Evolutionary conservation across 2,113 vertebrate genomes (phyloP), one percentile per base, ranked within the genome.

Genomic region (Melanocharis versteri): DNA sequence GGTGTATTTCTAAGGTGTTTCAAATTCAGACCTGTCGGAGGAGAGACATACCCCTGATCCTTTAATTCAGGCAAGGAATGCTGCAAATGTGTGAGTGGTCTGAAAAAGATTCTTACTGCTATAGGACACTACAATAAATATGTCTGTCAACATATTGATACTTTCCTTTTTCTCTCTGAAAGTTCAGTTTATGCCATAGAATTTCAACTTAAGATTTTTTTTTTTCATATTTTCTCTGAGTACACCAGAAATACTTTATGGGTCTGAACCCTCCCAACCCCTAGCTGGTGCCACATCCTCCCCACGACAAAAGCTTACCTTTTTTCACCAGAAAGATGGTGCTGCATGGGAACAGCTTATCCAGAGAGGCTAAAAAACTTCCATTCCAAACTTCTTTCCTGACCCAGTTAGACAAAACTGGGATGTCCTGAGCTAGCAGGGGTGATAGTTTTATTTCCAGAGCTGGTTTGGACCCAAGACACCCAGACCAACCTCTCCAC

Each of bases 391-490:
- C 6, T 3, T 10, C 11, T 72, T 87, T 68, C 33, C 30, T 72
- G 31, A 53, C 6, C 15, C 33, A 60, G 20, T 17, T 28, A 28
- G 33, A 33, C 17, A 61, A 84, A 78, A 26, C 8, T 65, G 27
- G 10, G 15, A 19, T 65, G 14, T 24, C 22, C 12, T 65, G n/a
- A 80, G 4, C 20, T 71, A 45, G 3, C 7, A 15, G 4, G 35
- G 12, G 2, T 50, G 7, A 30, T 18, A 76, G 23, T 50, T 5
- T 27, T 28, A 8, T 81, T 83, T 83, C 26, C 22, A 65, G 28
- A 47, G 7, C 0, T 53, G 14, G 2, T 76, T 47, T 65, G 19
- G 16, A 48, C 19, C 54, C 1, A 0, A 13, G 35, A 76, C 28
- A 35, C 53, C 18, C 35, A 51, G 9, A 39, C 2, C 10, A 51